A percentile compares a stretch with the other conserved stretches of the same genome.
phyloP scores from a whole-genome alignment of 2,797 vertebrate species.

The Acrossocheilus wenchowensis region DNA sequence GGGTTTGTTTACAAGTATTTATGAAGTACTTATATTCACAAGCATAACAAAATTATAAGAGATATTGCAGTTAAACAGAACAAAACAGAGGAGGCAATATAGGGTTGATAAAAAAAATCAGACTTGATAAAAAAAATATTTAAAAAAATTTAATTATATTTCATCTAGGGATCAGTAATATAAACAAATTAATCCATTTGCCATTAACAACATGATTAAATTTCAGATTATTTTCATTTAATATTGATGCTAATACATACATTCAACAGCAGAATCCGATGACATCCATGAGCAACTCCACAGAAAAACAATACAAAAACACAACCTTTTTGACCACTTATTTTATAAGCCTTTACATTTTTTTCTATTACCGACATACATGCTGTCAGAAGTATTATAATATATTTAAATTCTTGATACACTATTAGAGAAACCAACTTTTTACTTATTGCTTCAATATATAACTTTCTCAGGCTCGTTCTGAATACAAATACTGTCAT shows the following conservation, averaged over 20 bases:
- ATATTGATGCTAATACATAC: background rate
- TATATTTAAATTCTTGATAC: background rate
- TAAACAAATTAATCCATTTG: background rate
- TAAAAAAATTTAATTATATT: background rate
- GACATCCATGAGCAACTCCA: background rate
- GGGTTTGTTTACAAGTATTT: background rate
- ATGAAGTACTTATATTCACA: background rate
- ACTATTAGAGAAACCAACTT: background rate
- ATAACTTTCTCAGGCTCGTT: background rate
- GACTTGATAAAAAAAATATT: background rate
- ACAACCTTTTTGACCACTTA: background rate
- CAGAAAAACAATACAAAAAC: background rate
- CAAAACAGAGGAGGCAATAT: constrained; percentile 1
- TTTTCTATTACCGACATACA: background rate
- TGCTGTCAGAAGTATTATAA: background rate
- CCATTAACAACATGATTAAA: background rate
- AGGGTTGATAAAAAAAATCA: background rate
- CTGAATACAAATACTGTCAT: background rate
- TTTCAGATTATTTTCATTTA: background rate
- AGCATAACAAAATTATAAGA: background rate
- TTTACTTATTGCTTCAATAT: background rate
- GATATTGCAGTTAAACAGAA: background rate
- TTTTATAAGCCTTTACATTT: background rate
- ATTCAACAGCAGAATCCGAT: background rate
- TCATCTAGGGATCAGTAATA: background rate